Evolutionary conservation across 2,888 invertebrate genomes (phyloP), one percentile per base, ranked within the genome.

Genomic region (Myopa testacea): DNA sequence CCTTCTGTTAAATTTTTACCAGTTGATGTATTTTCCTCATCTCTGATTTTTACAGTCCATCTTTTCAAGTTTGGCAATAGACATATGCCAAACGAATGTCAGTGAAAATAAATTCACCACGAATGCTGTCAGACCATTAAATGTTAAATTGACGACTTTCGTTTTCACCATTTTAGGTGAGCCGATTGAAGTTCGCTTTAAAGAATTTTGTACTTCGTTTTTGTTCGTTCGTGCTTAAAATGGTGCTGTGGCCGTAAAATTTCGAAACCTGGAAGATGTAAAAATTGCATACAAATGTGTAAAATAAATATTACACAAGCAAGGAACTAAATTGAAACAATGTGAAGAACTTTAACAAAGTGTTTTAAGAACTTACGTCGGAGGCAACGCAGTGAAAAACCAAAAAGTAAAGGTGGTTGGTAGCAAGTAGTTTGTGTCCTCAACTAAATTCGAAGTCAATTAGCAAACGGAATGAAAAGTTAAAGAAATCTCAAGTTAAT

Each of bases 191-290:
- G 19, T 75, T 75, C 75, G 60, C 55, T 67, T 75, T 3, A 75
- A 75, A 75, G 68, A 75, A 75, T 67, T 68, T 74, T 74, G 34
- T 52, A 67, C 67, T 75, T 75, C 75, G 75, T 75, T 75, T 34
- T 45, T 68, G 19, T 55, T 75, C 68, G 68, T 75, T 75, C 75
- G 68, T 75, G 58, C 58, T 68, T 45, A 75, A 68, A 75, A 68
- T 75, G 75, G 75, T 68, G 75, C 55, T 40, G 75, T 5, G 38
- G 50, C 26, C 58, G 73, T 68, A 58, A 75, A 75, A 75, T 19
- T 68, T 12, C 26, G 67, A 75, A 19, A 37, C 40, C 55, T 50
- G 50, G 65, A 68, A 74, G 45, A 16, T 40, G 45, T 60, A 50
- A 60, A 73, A 69, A 68, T 69, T 26, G 16, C 5, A 45, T 45